Evolutionary conservation across 2,113 vertebrate species (phyloP), one percentile per base, ranked within the genome.

Genomic region (Ramphastos sulfuratus): DNA sequence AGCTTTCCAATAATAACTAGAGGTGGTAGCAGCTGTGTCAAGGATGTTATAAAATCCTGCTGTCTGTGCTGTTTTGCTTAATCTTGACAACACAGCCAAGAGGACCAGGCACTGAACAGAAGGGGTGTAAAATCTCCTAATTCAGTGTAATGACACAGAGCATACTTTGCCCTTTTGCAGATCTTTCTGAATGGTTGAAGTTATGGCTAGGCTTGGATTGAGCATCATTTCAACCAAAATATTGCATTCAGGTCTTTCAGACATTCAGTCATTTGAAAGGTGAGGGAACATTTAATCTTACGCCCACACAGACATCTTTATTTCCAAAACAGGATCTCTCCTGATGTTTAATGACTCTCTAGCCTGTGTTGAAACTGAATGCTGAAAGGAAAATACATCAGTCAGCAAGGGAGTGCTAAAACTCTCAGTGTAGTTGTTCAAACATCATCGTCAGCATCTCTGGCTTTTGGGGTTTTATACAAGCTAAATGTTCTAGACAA

Each of bases 341-440:
- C 85, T 91, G 96, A 78, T 0, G 12, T 92, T 94, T 91, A 81
- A 87, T 93, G 94, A 88, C 93, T 95, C 91, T 91, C 84, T 79
- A 82, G 80, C 66, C 92, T 82, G 89, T 92, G 71, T 74, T 96
- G 86, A 96, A 92, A 90, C 90, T 37, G 37, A 92, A 94, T 72
- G 48, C 70, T 90, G 83, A 64, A 94, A 96, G 92, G 90, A 95
- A 80, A 92, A 69, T 71, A 95, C 82, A 75, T 95, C 91, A 94
- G 90, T 95, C 69, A 92, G 82, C 72, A 81, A 91, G 61, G 65
- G 80, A 90, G 35, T 78, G 79, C 79, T 94, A 84, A 83, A 92
- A 70, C 55, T 82, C 37, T 58, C 69, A 81, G 61, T 90, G 30
- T 75, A 37, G 59, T 93, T 1, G 0, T 93, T 83, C 65, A 89